These are phyloP conservation scores for Cantharis nigra DNA, from an alignment of 2,888 invertebrate genomes.

Conservation along the genomic window DNA sequence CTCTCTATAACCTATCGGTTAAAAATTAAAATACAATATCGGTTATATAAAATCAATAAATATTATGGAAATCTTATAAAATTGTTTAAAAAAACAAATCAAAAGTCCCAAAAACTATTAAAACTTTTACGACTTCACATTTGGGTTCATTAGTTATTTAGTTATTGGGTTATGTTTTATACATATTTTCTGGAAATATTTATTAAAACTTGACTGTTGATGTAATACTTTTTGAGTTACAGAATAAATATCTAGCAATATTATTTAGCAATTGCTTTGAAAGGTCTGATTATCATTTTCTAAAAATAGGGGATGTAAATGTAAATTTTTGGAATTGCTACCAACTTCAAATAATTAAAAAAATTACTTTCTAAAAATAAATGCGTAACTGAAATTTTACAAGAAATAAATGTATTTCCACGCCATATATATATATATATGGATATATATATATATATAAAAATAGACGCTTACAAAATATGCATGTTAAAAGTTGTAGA, in stretches of 20 bases:
- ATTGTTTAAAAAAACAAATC: background rate
- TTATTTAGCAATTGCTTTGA: background rate
- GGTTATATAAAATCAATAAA: background rate
- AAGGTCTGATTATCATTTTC: background rate
- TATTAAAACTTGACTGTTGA: background rate
- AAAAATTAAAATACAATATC: background rate
- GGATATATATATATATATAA: too few relatives aligned
- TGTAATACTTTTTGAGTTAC: background rate
- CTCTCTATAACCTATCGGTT: background rate
- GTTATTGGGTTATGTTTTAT: background rate
- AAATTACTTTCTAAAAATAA: background rate
- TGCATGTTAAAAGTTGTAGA: constrained; percentile 11
- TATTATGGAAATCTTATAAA: background rate
- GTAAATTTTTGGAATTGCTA: background rate
- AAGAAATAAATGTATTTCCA: background rate
- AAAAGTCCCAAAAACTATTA: background rate
- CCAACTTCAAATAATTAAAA: background rate
- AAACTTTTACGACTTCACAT: background rate
- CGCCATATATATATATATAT: too few relatives aligned
- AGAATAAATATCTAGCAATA: background rate
- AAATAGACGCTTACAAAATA: constrained; percentile 18
- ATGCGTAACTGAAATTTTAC: background rate
- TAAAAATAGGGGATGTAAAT: background rate
- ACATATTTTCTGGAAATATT: background rate
- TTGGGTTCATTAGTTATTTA: background rate